phyloP scores from a whole-genome alignment of 1,140 invertebrate species.

The Solenopsis fugax region DNA sequence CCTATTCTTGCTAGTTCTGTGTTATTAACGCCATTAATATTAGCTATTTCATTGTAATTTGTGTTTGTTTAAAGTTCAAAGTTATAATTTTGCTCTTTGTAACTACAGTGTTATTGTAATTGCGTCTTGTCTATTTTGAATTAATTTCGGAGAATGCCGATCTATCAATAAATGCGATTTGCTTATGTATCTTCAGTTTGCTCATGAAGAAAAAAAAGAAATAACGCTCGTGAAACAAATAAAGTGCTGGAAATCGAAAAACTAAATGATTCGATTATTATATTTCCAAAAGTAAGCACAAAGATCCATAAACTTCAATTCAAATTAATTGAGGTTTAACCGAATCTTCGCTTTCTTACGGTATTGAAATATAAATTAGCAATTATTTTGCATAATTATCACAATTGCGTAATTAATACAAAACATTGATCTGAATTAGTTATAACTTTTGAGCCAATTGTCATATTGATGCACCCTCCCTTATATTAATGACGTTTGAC shows the following conservation, averaged over 20 bases:
- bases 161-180: neutral
- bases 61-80: conserved; percentile 26
- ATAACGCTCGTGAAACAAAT: neutral
- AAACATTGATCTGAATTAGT: neutral
- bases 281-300: neutral
- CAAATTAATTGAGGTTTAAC: neutral
- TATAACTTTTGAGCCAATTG: neutral
- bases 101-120: neutral
- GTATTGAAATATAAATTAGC: neutral
- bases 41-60: conserved; percentile 36
- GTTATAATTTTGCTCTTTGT: conserved; percentile 12
- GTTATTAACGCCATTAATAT: conserved; percentile 9
- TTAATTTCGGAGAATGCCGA: conserved; percentile 5
- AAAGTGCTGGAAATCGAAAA: neutral
- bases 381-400: neutral
- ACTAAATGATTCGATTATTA: neutral
- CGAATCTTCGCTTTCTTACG: neutral
- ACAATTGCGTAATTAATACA: no score
- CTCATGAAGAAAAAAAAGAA: neutral
- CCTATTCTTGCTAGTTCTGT: neutral
- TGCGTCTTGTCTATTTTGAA: neutral
- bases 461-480: neutral
- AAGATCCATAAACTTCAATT: conserved; percentile 3
- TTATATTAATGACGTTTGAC: neutral
- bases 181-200: neutral